Percentiles rank a stretch among this genome's conserved stretches.
These are phyloP conservation scores for Eupithecia abbreviata DNA, from an alignment of 2,888 invertebrate genomes.

Conservation along the genomic window DNA sequence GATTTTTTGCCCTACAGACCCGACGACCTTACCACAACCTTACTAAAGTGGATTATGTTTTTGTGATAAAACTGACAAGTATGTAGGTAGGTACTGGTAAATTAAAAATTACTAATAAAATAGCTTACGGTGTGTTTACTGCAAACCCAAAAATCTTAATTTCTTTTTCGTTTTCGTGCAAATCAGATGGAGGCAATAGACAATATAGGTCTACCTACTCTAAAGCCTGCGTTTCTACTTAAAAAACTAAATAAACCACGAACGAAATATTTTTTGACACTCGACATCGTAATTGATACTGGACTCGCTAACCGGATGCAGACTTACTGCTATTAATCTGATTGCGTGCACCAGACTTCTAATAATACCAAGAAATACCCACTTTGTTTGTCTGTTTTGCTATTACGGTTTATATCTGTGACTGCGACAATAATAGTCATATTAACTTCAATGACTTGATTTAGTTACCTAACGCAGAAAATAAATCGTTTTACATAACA, in stretches of 20 bases:
- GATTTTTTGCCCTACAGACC: background rate
- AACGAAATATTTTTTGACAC: no score
- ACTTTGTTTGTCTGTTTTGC: background rate
- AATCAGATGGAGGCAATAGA: no score
- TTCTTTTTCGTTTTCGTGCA: no score
- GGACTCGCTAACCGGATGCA: background rate
- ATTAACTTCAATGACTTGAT: background rate
- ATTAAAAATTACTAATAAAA: no score
- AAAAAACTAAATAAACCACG: no score
- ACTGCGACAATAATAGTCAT: background rate
- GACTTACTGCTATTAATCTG: background rate
- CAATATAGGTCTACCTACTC: no score
- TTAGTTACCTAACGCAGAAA: background rate
- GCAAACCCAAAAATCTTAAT: no score
- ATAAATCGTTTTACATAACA: background rate
- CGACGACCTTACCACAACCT: background rate
- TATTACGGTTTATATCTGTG: background rate
- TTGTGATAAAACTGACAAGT: background rate
- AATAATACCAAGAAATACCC: background rate
- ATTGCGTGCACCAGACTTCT: conserved; percentile 7
- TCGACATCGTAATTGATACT: no score
- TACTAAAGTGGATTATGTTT: background rate
- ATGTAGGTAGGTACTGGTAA: no score
- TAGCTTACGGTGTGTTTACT: no score
- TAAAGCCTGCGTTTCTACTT: no score